Evolutionary conservation across 2,797 vertebrate genomes (phyloP), one percentile per base, ranked within the genome.

Genomic region (Chrysocyon brachyurus): DNA sequence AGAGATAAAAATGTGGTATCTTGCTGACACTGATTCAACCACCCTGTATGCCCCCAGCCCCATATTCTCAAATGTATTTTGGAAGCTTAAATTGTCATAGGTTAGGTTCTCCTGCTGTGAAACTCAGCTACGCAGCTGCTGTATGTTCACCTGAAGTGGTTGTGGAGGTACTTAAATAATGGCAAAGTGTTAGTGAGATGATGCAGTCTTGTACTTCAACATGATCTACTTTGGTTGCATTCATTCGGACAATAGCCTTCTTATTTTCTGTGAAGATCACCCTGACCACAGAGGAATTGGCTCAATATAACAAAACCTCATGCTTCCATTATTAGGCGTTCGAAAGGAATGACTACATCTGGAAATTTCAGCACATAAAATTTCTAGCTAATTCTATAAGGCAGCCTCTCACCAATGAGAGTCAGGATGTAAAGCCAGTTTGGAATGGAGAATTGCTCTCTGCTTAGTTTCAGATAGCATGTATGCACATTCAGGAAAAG

Each of bases 301-400:
- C 79, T n/a, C n/a, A 36, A 26, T 68, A 12, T n/a, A 82, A 94
- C 56, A 92, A 40, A 88, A 66, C 26, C 61, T 83, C 31, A 49
- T 82, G n/a, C 61, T 59, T 81, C 40, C 16, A 14, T 46, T 89
- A 89, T 70, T 14, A 22, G 66, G n/a, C 75, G 22, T 84, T 97
- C 40, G 46, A 86, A 89, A 91, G 28, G 54, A 83, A 70, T 64
- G 49, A 33, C 46, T 52, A 72, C 94, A 56, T 78, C 31, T 40
- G 22, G 46, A 86, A 10, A 17, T 90, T 59, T 85, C 56, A 61
- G 33, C 40, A 46, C 24, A 28, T 15, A 79, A 49, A 70, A 89
- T 95, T 81, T 87, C 83, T 90, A 82, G 86, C 46, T 86, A 16
- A 83, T 97, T 91, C 84, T 72, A 24, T 72, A 87, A 72, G n/a